phyloP scores from a whole-genome alignment of 2,888 invertebrate species.

The Epinotia nisella region DNA sequence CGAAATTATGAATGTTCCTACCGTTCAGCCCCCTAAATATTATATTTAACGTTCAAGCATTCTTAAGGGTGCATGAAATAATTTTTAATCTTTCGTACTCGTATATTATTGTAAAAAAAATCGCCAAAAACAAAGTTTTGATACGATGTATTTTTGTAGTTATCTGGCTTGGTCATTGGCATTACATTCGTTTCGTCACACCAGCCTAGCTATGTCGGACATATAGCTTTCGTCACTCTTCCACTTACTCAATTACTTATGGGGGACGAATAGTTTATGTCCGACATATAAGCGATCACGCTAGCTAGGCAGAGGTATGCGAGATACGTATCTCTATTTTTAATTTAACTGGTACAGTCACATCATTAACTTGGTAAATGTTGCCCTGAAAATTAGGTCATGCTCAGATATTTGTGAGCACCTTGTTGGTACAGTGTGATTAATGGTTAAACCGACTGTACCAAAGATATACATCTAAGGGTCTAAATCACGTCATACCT shows the following conservation, averaged over 20 bases:
- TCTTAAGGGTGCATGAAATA: conserved; percentile 37
- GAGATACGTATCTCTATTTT: not conserved
- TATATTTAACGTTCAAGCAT: conserved; percentile 15
- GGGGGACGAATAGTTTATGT: too few relatives aligned
- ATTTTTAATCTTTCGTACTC: conserved; percentile 17
- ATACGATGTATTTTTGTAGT: conserved; percentile 40
- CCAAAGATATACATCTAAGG: not conserved
- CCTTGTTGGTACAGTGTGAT: not conserved
- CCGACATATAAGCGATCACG: too few relatives aligned
- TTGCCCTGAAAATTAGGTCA: not conserved
- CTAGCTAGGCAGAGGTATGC: too few relatives aligned
- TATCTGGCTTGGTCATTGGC: not conserved
- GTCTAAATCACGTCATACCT: not conserved
- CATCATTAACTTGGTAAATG: not conserved
- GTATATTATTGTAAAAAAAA: conserved; percentile 29
- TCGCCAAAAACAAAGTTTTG: conserved; percentile 31
- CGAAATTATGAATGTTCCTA: conserved; percentile 24
- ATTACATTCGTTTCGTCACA: not conserved
- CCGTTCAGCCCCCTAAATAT: conserved; percentile 15
- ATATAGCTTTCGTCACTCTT: too few relatives aligned
- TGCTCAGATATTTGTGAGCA: not conserved
- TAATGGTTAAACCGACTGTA: not conserved
- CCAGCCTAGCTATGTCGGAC: not conserved
- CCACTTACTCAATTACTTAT: too few relatives aligned
- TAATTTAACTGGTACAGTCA: not conserved